Percentiles rank a stretch among this genome's conserved stretches.
Conservation (phyloP, 2,797 vertebrate genomes). For the Anguilla obscura region DNA sequence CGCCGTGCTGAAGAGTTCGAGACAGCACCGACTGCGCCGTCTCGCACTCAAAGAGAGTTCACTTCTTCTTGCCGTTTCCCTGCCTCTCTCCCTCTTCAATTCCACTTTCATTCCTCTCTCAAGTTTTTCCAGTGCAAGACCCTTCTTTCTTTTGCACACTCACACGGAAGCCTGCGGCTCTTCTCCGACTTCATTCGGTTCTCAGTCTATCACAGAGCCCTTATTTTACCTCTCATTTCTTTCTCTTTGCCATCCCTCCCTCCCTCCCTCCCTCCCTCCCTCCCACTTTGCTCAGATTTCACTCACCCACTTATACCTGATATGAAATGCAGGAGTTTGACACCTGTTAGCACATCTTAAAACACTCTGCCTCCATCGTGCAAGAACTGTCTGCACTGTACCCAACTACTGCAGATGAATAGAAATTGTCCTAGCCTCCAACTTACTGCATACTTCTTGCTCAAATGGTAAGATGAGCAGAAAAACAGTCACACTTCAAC, state of each 20-base stretch:
- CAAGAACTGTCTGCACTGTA: neutral
- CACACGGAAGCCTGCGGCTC: neutral
- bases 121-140: neutral
- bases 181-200: neutral
- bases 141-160: neutral
- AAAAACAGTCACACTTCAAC: neutral
- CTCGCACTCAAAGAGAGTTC: neutral
- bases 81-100: neutral
- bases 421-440: neutral
- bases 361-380: neutral
- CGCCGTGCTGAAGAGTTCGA: constrained; percentile 17
- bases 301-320: constrained; percentile 19
- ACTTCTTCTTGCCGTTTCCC: neutral
- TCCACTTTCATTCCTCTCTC: constrained; percentile 18
- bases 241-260: neutral
- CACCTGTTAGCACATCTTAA: constrained; percentile 25
- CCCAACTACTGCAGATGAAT: neutral
- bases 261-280: neutral
- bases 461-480: neutral
- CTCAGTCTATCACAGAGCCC: neutral
- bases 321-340: constrained; percentile 29
- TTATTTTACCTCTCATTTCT: neutral
- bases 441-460: neutral
- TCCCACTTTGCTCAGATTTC: constrained; percentile 9
- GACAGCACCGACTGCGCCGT: neutral